Conservation (phyloP, 2,113 vertebrate genomes). For the Muscicapa adusta region DNA sequence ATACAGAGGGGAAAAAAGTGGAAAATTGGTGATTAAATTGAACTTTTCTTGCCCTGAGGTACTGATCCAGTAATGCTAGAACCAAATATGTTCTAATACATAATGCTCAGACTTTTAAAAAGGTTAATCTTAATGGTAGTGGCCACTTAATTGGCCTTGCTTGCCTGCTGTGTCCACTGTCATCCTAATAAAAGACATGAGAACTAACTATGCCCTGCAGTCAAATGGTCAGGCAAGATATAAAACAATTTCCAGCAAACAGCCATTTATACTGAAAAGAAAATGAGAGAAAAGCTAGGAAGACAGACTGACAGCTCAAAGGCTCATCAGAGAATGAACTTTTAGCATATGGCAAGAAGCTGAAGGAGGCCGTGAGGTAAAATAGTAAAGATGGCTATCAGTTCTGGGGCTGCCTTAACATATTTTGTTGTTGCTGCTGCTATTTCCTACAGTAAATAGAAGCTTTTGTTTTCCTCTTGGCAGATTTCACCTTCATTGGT, state of each 20-base stretch:
- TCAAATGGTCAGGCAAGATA: conserved; percentile 46
- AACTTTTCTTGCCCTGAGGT: neutral
- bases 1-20: neutral
- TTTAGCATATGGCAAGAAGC: conserved; percentile 14
- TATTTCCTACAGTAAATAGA: neutral
- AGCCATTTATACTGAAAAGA: conserved; percentile 15
- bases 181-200: conserved; percentile 14
- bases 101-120: conserved; percentile 38
- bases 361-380: neutral
- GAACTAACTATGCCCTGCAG: conserved; percentile 43
- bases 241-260: conserved; percentile 50
- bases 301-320: conserved; percentile 64
- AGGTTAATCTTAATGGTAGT: conserved; percentile 62
- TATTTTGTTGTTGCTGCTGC: neutral
- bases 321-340: conserved; percentile 34
- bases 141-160: conserved; percentile 51
- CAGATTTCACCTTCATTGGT: neutral
- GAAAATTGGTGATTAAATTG: neutral
- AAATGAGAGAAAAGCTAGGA: conserved; percentile 15
- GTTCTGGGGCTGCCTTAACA: neutral
- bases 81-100: conserved; percentile 21
- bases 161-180: conserved; percentile 2
- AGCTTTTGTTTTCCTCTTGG: neutral
- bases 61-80: neutral
- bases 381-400: neutral